Evolutionary conservation across 2,888 invertebrate species (phyloP).

Genomic region (Notodonta ziczac): DNA sequence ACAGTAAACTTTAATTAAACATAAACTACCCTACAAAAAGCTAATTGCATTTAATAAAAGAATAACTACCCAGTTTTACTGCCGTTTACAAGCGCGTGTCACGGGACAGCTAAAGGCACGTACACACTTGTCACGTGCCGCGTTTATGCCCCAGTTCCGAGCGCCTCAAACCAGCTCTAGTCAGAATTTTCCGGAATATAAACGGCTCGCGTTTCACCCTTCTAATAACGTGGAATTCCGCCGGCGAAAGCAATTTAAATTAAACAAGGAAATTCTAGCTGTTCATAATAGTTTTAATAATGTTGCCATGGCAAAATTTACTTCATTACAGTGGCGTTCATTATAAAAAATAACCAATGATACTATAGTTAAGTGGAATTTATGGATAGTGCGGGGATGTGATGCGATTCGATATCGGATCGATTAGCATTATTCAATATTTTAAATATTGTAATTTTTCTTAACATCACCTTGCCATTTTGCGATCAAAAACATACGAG

Average conservation of each 20-base stretch:
- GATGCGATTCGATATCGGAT: not conserved
- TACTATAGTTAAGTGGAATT: constrained; percentile 14
- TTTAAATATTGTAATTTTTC: not conserved
- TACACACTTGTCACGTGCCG: constrained; percentile 48
- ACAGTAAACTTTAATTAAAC: too few relatives aligned
- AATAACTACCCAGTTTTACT: not conserved
- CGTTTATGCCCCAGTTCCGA: constrained; percentile 36
- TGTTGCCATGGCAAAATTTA: constrained; percentile 16
- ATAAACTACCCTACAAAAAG: not conserved
- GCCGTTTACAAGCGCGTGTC: not conserved
- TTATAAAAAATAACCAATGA: constrained; percentile 18
- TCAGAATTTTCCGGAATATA: constrained; percentile 49
- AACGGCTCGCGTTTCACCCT: constrained; percentile 33
- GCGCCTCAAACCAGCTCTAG: constrained; percentile 32
- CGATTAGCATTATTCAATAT: not conserved
- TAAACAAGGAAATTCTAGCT: constrained; percentile 35
- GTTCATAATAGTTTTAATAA: constrained; percentile 43
- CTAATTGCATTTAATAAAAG: not conserved
- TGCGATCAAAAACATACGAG: too few relatives aligned
- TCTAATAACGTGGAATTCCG: constrained; percentile 13
- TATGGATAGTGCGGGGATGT: constrained; percentile 17
- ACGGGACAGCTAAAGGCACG: constrained; percentile 41
- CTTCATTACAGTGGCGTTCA: constrained; percentile 12
- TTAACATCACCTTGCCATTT: too few relatives aligned
- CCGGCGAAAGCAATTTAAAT: constrained; percentile 40